Conservation (phyloP, 2,797 vertebrate genomes). For the Nannoperca australis region DNA sequence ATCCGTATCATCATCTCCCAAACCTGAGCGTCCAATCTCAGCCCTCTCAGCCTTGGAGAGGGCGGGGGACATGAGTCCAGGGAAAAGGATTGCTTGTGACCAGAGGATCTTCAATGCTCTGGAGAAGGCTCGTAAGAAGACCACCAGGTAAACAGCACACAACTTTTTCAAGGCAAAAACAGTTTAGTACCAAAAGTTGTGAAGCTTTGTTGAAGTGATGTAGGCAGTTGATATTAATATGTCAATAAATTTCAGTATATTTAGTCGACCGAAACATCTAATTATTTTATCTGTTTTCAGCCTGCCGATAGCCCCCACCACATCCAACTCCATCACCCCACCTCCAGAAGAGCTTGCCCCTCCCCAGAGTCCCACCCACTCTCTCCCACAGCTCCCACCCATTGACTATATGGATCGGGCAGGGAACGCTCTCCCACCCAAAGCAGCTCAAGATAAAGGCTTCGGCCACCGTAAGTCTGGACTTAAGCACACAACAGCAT, state of each 20-base stretch:
- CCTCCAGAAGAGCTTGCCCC: slow-evolving; percentile 54
- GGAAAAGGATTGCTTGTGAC: slow-evolving; percentile 68
- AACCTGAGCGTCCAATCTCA: slow-evolving; percentile 46
- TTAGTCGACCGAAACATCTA: background rate
- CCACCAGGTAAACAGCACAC: slow-evolving; percentile 34
- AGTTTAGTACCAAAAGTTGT: background rate
- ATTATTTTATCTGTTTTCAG: slow-evolving; percentile 35
- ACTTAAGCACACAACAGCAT: background rate
- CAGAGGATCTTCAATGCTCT: slow-evolving; percentile 78
- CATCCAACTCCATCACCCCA: slow-evolving; percentile 32
- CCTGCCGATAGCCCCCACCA: slow-evolving; percentile 7
- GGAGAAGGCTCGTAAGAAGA: slow-evolving; percentile 81
- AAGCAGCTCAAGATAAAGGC: slow-evolving; percentile 60
- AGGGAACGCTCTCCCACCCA: background rate
- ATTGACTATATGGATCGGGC: slow-evolving; percentile 71
- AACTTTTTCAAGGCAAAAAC: background rate
- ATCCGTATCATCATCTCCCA: slow-evolving; percentile 24
- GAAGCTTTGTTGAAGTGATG: background rate
- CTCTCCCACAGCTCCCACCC: slow-evolving; percentile 67
- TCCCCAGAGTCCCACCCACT: slow-evolving; percentile 27
- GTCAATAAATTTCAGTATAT: no score
- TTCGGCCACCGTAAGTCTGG: slow-evolving; percentile 75
- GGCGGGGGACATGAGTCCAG: slow-evolving; percentile 72
- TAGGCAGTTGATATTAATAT: background rate
- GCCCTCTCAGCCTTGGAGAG: slow-evolving; percentile 73